Evolutionary conservation across 2,113 vertebrate genomes (phyloP), one percentile per base, ranked within the genome.

Genomic region (Labeo catla): DNA sequence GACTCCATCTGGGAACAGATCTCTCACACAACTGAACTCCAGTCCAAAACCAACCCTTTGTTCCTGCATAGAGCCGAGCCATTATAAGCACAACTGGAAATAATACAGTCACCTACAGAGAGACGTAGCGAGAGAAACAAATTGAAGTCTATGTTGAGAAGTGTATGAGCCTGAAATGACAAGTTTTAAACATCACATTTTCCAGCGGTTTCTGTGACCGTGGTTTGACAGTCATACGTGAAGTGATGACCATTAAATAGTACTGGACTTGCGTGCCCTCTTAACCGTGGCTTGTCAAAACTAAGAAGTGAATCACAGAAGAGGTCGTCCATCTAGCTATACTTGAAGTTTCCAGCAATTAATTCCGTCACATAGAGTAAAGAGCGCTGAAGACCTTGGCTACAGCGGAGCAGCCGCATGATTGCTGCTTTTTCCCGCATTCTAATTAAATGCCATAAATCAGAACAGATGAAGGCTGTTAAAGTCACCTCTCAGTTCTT

Each of bases 1-100:
- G 79, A 77, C 84, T 81, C 66, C 82, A 57, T 87, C 86, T 89
- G 91, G 86, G 83, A 89, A 86, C 72, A 65, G 81, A 86, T 84
- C 88, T 83, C 86, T 86, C 72, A 10, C 79, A 70, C 63, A 61
- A 79, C 54, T 43, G 2, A 78, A 57, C 34, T 79, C n/a, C 6
- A 78, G 82, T 92, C 89, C 84, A 73, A 91, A 89, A 90, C 83
- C 2, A 80, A 78, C 76, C 86, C 23, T 54, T 74, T 49, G n/a
- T 86, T 57, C 84, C 87, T n/a, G 28, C 21, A 8, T 66, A 28
- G 19, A 49, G 45, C 45, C 12, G 39, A 79, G 49, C 76, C 84
- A 70, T 80, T 77, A 73, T 79, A 87, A 80, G 49, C 45, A 80
- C 86, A 88, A 85, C 21, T 87, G 87, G 90, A 77, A 85, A 79